phyloP scores from a whole-genome alignment of 2,888 invertebrate species.

The Machimus atricapillus region DNA sequence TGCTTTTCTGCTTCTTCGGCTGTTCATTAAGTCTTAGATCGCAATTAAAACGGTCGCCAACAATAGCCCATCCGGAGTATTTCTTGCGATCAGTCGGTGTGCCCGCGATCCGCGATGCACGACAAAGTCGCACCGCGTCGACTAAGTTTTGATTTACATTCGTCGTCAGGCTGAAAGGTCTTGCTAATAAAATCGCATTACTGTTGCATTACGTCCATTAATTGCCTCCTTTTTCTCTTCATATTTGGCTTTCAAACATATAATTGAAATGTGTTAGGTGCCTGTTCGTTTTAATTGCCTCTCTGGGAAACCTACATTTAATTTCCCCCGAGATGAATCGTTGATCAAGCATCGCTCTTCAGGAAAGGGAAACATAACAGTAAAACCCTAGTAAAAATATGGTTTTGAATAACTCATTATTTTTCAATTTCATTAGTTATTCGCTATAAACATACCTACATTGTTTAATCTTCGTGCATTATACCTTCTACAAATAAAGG shows the following conservation, averaged over 20 bases:
- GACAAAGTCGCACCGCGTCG: background rate
- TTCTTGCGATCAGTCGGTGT: background rate
- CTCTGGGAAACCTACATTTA: background rate
- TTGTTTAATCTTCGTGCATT: background rate
- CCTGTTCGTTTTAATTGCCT: background rate
- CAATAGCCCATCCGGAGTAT: background rate
- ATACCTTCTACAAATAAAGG: background rate
- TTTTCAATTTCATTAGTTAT: background rate
- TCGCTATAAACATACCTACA: background rate
- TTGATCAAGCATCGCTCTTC: background rate
- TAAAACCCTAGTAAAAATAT: background rate
- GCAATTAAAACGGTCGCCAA: constrained; percentile 5
- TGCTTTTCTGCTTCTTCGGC: background rate
- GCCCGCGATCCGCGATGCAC: background rate
- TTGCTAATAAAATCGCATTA: background rate
- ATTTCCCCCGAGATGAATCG: background rate
- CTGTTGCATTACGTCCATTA: background rate
- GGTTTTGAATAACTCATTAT: background rate
- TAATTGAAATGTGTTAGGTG: background rate
- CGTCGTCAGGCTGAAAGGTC: constrained; percentile 1
- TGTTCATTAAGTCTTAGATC: background rate
- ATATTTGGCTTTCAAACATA: background rate
- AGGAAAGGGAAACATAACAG: background rate
- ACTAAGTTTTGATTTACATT: background rate
- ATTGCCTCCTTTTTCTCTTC: background rate